Percentiles rank a stretch among this genome's conserved stretches.
phyloP scores from a whole-genome alignment of 2,113 vertebrate species.

The Arizona elegans region DNA sequence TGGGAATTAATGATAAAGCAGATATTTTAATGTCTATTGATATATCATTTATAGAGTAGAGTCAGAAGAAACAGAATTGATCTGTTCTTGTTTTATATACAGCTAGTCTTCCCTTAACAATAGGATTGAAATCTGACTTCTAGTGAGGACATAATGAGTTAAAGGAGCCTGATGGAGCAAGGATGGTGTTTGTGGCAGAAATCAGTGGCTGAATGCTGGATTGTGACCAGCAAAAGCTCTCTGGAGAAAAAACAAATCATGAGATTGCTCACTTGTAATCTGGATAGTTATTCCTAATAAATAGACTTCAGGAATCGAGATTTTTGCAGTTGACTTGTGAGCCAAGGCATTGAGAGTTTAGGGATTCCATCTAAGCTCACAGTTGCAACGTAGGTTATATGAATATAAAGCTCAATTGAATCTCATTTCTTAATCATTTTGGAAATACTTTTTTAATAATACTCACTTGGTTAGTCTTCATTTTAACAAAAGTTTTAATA shows the following conservation, averaged over 20 bases:
- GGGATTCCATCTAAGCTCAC: not conserved
- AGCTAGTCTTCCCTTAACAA: not conserved
- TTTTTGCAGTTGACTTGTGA: not conserved
- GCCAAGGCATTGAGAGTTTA: not conserved
- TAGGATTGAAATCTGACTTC: not conserved
- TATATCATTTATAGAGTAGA: not conserved
- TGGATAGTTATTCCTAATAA: not conserved
- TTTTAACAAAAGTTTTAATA: not conserved
- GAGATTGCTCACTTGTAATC: not conserved
- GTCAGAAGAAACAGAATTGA: not conserved
- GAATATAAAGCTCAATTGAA: not conserved
- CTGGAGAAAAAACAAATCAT: not conserved
- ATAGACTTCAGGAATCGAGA: not conserved
- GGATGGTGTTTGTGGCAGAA: not conserved
- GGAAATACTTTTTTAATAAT: not conserved
- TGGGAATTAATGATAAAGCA: not conserved
- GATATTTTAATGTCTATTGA: slow-evolving; percentile 36
- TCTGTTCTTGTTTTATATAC: not conserved
- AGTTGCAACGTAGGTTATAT: not conserved
- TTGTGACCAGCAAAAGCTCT: not conserved
- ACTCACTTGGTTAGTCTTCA: not conserved
- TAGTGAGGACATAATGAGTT: not conserved
- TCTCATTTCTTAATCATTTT: not conserved
- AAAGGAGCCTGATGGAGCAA: not conserved
- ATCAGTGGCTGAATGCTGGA: not conserved